Percentiles rank a stretch among this genome's conserved stretches.
Conservation (phyloP, 2,113 vertebrate species). For the Rattus rattus region DNA sequence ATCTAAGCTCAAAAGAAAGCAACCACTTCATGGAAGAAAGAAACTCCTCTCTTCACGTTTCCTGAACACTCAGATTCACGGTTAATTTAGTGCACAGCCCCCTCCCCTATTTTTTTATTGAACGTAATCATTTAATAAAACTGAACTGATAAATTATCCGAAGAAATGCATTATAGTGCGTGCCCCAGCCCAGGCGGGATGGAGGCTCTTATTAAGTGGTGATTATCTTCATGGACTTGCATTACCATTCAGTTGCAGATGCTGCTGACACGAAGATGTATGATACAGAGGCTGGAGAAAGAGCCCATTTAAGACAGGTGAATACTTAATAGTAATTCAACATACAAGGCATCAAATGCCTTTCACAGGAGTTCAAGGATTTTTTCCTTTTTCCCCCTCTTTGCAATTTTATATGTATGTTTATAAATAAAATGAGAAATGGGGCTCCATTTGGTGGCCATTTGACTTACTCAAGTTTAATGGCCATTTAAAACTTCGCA, state of each 20-base stretch:
- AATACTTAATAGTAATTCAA: conserved; percentile 84
- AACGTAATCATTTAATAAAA: conserved; percentile 81
- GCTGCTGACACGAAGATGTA: conserved; percentile 85
- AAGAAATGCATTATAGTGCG: conserved; percentile 74
- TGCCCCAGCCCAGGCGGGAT: conserved; percentile 72
- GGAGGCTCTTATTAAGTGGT: conserved; percentile 82
- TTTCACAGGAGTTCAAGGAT: conserved; percentile 81
- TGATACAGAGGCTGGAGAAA: conserved; percentile 79
- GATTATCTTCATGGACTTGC: conserved; percentile 83
- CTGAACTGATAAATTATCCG: conserved; percentile 71
- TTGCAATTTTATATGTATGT: conserved; percentile 78
- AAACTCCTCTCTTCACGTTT: background rate
- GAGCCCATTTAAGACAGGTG: conserved; percentile 82
- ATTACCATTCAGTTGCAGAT: conserved; percentile 84
- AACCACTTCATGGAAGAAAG: background rate
- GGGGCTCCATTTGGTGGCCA: conserved; percentile 81
- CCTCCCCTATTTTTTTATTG: conserved; percentile 65
- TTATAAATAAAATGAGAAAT: conserved; percentile 85
- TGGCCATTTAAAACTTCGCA: conserved; percentile 78
- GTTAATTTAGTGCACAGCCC: conserved; percentile 60
- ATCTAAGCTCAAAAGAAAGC: conserved; percentile 51
- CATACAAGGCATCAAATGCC: conserved; percentile 76
- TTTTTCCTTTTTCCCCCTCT: conserved; percentile 73
- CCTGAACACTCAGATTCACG: conserved; percentile 48
- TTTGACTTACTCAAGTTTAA: conserved; percentile 82